Base-by-base conservation (phyloP, 2,888 invertebrate genomes). In the Lydus trimaculatus region DNA sequence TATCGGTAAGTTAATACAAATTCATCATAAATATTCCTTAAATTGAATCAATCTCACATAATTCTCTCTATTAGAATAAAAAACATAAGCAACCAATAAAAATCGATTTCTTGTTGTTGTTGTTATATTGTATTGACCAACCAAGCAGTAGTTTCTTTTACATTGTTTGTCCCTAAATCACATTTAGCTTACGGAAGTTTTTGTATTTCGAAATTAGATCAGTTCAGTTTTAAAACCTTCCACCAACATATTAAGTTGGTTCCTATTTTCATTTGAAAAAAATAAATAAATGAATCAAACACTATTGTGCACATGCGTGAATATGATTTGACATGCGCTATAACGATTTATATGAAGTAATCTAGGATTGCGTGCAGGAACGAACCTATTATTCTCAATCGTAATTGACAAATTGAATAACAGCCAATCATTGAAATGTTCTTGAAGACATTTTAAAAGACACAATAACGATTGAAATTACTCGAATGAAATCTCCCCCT, bases 141-240 rank as follows among this genome's bases (percentile, higher is more conserved):
- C 43, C 17, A 66, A 66, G 61, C 58, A 64, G 70, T 72, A 72
- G 71, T 70, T 74, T 73, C 67, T 66, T 58, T 17, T n/a, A 43
- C 43, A 43, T 43, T 66, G 62, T 56, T 65, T 68, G 73, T 72
- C 58, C 70, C 67, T 67, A 6, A 69, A 68, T 65, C 23, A 61
- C 63, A 70, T 52, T 66, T 73, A 75, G 73, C 74, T 73, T 72
- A 76, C 72, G 73, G 69, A 73, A 73, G 69, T 76, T 75, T 76
- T 73, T 67, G 71, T 70, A 73, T 76, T 74, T 73, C 72, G 65
- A 73, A 76, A 75, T 76, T 76, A 73, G 74, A 74, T 71, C 67
- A 72, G 72, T 67, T 71, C 63, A 68, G n/a, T n/a, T n/a, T n/a
- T n/a, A n/a, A n/a, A n/a, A n/a, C n/a, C n/a, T n/a, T n/a, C n/a